Percentiles rank a stretch among this genome's conserved stretches.
phyloP scores from a whole-genome alignment of 2,888 invertebrate species.

The Eutolmus rufibarbis region DNA sequence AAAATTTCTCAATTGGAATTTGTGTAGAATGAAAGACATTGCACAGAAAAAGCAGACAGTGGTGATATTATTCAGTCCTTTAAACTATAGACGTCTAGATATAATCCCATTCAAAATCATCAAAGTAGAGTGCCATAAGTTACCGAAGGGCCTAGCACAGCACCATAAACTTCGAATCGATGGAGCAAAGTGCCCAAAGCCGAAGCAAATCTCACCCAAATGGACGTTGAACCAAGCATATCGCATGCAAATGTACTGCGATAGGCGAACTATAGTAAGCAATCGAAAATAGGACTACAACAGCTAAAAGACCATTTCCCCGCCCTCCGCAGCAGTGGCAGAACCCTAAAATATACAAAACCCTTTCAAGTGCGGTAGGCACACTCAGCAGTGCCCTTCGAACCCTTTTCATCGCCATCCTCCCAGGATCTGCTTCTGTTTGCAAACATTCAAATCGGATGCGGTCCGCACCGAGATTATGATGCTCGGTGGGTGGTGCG shows the following conservation, averaged over 20 bases:
- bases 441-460: constrained; percentile 11
- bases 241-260: not conserved
- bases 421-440: not conserved
- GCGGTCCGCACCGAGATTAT: not conserved
- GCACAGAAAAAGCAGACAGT: too few relatives aligned
- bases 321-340: not conserved
- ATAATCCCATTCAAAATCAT: not conserved
- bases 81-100: not conserved
- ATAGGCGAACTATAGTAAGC: not conserved
- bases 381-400: not conserved
- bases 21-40: too few relatives aligned
- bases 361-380: not conserved
- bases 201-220: not conserved
- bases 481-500: not conserved
- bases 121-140: not conserved
- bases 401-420: not conserved
- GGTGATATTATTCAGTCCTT: too few relatives aligned
- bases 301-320: not conserved
- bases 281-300: not conserved
- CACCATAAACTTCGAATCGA: not conserved
- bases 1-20: too few relatives aligned
- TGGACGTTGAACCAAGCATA: not conserved
- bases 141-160: not conserved
- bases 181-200: not conserved
- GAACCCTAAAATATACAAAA: not conserved